Conservation (phyloP, 2,797 vertebrate species). For the Clarias laeviceps region DNA sequence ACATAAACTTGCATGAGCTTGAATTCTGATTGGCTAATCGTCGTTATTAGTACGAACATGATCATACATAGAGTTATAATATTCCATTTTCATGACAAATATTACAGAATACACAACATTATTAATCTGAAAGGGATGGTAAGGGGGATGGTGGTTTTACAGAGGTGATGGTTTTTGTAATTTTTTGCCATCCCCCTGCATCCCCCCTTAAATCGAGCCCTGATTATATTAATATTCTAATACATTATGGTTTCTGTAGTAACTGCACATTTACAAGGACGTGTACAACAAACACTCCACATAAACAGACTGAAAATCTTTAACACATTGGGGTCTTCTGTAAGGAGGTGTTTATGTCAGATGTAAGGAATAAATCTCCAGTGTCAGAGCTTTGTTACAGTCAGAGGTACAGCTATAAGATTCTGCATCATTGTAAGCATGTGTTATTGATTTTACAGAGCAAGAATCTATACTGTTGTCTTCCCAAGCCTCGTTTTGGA, state of each 20-base stretch:
- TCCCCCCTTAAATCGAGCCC: too few relatives aligned
- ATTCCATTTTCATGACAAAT: too few relatives aligned
- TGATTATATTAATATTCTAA: background rate
- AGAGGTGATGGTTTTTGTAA: too few relatives aligned
- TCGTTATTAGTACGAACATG: too few relatives aligned
- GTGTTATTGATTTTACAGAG: background rate
- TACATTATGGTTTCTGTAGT: background rate
- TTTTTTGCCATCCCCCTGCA: too few relatives aligned
- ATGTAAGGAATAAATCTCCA: background rate
- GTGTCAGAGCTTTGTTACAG: background rate
- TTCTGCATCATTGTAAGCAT: background rate
- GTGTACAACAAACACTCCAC: background rate
- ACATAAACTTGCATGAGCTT: too few relatives aligned
- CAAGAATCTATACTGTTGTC: background rate
- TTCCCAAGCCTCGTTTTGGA: background rate
- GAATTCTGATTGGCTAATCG: too few relatives aligned
- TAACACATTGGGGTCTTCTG: background rate
- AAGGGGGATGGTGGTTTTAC: too few relatives aligned
- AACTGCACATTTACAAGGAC: background rate
- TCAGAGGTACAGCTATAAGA: background rate
- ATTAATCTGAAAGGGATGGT: too few relatives aligned
- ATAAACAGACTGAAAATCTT: background rate
- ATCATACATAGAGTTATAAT: too few relatives aligned
- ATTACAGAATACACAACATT: too few relatives aligned
- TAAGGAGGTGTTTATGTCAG: background rate